Base-by-base conservation (phyloP, 1,140 invertebrate species). In the Drosophila arawakana region DNA sequence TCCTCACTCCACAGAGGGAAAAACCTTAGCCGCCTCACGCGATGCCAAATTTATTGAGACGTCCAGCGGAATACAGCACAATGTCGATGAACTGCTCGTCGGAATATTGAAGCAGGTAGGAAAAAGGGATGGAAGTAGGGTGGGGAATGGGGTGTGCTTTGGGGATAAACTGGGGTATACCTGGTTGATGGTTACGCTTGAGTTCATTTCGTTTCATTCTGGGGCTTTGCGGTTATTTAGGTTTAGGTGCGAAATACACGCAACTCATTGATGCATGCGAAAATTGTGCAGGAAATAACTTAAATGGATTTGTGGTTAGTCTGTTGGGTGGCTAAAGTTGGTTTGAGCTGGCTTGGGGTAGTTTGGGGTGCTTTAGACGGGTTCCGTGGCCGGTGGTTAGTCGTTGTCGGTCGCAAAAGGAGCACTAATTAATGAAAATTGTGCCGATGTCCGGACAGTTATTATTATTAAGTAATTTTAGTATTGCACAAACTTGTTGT, bases 41-140 rank as follows among this genome's bases (percentile, higher is more conserved):
- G 97, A 97, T 91, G 97, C 96, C 92, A 98, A 98, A 93, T 98
- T 97, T 93, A 98, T 98, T 73, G 97, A 98, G 92, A 97, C 97
- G 1, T 98, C 97, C 0, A 96, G 96, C 60, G 97, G 97, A 2
- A 97, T 98, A 80, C 96, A 98, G 91, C 97, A 98, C 93, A 97
- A 98, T 81, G 97, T 98, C 10, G 97, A 98, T 91, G 97, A 98
- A 88, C 94, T 98, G 25, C 93, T 98, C 13, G 97, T 98, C 0
- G 97, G 97, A 1, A 95, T 97, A 55, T 93, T 98, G 34, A 98
- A 97, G 92, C 96, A 97, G 92, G 94, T 92, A 73, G 81, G 76
- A 8, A 41, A 41, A 9, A 11, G 11, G 39, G 39, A n/a, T 10
- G 39, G 39, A 10, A 10, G 11, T 8, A 7, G 39, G 39, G 0